These are phyloP conservation scores for Tympanuchus pallidicinctus DNA, from an alignment of 2,113 vertebrate species.

Conservation along the genomic window DNA sequence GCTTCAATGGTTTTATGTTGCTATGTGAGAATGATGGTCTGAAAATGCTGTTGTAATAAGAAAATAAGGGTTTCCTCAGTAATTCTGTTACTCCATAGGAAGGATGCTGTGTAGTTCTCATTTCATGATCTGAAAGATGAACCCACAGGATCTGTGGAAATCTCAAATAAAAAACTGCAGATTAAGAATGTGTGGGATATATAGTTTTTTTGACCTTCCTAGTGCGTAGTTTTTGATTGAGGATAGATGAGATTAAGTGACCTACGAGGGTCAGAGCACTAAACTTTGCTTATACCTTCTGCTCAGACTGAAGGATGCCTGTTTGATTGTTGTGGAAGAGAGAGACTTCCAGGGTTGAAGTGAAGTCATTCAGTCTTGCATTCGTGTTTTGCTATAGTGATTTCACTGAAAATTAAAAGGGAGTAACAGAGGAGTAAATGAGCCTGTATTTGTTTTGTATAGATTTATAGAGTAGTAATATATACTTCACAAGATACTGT, in stretches of 20 bases:
- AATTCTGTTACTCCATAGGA: not conserved
- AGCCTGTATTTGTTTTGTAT: not conserved
- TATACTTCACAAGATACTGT: not conserved
- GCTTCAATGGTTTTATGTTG: constrained; percentile 36
- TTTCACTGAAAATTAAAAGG: not conserved
- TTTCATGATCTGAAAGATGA: constrained; percentile 4
- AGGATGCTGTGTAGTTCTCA: not conserved
- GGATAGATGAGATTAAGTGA: not conserved
- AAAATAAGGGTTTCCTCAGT: constrained; percentile 19
- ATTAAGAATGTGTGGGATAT: not conserved
- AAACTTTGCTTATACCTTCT: not conserved
- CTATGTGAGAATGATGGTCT: not conserved
- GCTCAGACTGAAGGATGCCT: not conserved
- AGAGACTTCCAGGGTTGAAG: not conserved
- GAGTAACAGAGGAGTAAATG: not conserved
- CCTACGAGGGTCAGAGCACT: not conserved
- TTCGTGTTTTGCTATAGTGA: rapidly evolving
- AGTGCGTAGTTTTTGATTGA: not conserved
- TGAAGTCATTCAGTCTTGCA: not conserved
- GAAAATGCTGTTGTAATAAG: not conserved
- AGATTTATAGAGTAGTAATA: not conserved
- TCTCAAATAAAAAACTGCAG: not conserved
- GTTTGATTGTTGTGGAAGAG: not conserved
- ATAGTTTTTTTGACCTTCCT: not conserved
- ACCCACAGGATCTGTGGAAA: not conserved